Base-by-base conservation (phyloP, 1,140 invertebrate genomes). In the Pomacea maculata region DNA sequence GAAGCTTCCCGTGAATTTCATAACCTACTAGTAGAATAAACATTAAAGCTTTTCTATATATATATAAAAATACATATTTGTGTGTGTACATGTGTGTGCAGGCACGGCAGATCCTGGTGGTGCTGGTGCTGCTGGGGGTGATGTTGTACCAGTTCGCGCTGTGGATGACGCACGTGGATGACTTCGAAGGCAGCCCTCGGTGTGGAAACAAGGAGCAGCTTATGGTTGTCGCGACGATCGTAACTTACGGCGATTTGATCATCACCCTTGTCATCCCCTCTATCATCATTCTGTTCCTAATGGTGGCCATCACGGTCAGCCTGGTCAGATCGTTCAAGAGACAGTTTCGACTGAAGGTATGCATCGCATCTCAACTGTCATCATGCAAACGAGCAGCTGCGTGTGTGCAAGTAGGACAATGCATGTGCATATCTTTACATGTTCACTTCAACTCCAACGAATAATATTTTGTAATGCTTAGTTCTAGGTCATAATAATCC, bases 201-300 rank as follows among this genome's bases (percentile, higher is more conserved):
- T 84, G 78, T 74, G 63, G 34, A 25, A 80, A 79, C 68, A 84
- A 75, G 61, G 61, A 15, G 72, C 34, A 78, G 45, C 83, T 80
- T 77, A 17, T 76, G 45, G 63, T 87, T 0, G 88, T 91, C 0
- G 92, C 93, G 91, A 87, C 89, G 54, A 90, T 93, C 54, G 91
- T 94, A 81, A 93, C 90, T 80, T 93, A 93, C 71, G 85, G 93
- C 29, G 94, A 94, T 86, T 93, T 91, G 75, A 86, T 94, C 54
- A 89, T 92, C 7, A 94, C 93, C 17, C 87, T 94, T 1, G 91
- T 93, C 54, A 86, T 92, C 0, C 94, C 94, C 0, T 86, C 93
- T 0, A 86, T 93, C 6, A 86, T 93, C 29, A 94, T 94, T 79
- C 89, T 93, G 67, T 87, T 93, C 72, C 93, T 94, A 92, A 94